Percentiles rank a stretch among this genome's conserved stretches.
Conservation (phyloP, 2,113 vertebrate species). For the Polypterus bichir region DNA sequence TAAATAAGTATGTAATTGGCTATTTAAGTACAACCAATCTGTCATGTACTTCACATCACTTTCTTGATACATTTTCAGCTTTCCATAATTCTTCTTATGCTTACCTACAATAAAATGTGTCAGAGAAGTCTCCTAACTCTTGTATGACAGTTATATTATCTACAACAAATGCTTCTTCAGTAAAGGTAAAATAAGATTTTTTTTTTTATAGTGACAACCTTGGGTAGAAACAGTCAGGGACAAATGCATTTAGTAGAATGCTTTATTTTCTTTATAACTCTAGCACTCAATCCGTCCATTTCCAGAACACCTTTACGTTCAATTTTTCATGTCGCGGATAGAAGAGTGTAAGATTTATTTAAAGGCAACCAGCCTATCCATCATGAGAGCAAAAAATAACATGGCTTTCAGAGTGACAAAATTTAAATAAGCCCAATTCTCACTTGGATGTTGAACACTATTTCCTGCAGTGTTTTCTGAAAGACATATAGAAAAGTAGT, state of each 20-base stretch:
- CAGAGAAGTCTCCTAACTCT: neutral
- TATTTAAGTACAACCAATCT: too few relatives aligned
- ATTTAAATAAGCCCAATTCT: slow-evolving; percentile 30
- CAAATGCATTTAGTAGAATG: slow-evolving; percentile 24
- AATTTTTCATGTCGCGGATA: slow-evolving; percentile 56
- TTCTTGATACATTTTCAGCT: too few relatives aligned
- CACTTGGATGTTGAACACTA: slow-evolving; percentile 21
- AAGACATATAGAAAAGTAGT: too few relatives aligned
- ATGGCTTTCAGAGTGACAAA: slow-evolving; percentile 2
- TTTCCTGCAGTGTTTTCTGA: slow-evolving; percentile 25
- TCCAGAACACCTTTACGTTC: slow-evolving; percentile 44
- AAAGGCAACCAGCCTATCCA: slow-evolving; percentile 32
- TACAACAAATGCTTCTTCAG: neutral
- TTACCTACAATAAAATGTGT: neutral
- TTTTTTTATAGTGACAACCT: slow-evolving; percentile 12
- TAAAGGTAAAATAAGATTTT: neutral
- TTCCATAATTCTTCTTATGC: too few relatives aligned
- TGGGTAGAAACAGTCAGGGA: slow-evolving; percentile 20
- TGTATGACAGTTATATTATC: neutral
- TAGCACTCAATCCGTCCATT: slow-evolving; percentile 43
- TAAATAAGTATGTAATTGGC: too few relatives aligned
- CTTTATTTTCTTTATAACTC: slow-evolving; percentile 29
- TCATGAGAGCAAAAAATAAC: slow-evolving; percentile 27
- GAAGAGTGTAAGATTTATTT: slow-evolving; percentile 43
- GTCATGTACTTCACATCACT: too few relatives aligned